These are phyloP conservation scores for Catostylus mosaicus DNA, from an alignment of 30 jellyfish, hydroid and myxozoan species.

Conservation along the genomic window DNA sequence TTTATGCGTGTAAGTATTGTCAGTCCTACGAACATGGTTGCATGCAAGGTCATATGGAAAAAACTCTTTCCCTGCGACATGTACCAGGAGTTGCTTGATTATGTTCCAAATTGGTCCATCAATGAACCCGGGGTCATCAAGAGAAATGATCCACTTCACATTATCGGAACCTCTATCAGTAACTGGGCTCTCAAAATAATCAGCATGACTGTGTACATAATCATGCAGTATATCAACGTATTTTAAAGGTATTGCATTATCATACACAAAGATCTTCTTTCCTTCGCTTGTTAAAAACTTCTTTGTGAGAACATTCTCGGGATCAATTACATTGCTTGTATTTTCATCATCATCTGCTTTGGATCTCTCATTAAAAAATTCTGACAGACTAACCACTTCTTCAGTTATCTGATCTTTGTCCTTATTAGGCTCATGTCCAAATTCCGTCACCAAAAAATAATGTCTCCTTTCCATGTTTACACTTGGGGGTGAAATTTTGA, in stretches of 20 bases:
- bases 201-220: constrained; percentile 50
- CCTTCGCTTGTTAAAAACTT: constrained; percentile 42
- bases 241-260: constrained; percentile 38
- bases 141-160: constrained; percentile 71
- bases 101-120: constrained; percentile 57
- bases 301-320: constrained; percentile 23
- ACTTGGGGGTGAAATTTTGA: constrained; percentile 64
- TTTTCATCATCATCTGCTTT: background rate
- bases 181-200: constrained; percentile 58
- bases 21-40: constrained; percentile 71
- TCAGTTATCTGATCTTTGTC: background rate
- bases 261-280: constrained; percentile 35
- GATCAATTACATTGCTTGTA: background rate
- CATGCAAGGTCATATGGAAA: constrained; percentile 66
- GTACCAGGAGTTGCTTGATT: constrained; percentile 31
- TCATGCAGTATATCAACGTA: constrained; percentile 29
- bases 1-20: constrained; percentile 50
- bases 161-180: constrained; percentile 45
- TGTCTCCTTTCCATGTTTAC: constrained; percentile 55
- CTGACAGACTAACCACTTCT: constrained; percentile 9
- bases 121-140: constrained; percentile 62
- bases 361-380: background rate
- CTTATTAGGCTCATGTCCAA: constrained; percentile 3
- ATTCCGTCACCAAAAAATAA: constrained; percentile 50
- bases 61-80: constrained; percentile 48